Evolutionary conservation across 2,888 invertebrate genomes (phyloP).

Genomic region (Ochropleura leucogaster): DNA sequence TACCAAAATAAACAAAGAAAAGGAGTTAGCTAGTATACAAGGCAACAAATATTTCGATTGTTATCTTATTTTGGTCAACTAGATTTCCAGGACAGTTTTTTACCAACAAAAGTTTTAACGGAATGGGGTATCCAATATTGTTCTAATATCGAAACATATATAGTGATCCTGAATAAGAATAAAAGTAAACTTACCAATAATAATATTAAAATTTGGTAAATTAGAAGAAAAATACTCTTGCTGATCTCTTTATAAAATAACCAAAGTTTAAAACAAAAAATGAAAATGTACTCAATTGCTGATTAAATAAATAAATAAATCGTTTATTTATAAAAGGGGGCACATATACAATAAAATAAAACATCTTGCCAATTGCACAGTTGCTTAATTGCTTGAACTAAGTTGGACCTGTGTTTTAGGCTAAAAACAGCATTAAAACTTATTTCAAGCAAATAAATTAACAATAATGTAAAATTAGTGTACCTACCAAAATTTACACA

Average conservation of each 20-base stretch:
- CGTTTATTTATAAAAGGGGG: background rate
- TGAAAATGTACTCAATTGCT: background rate
- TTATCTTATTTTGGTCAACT: background rate
- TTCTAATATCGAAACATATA: background rate
- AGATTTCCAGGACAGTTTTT: background rate
- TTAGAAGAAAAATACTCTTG: background rate
- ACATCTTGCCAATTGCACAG: no score
- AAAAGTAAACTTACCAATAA: background rate
- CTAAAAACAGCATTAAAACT: no score
- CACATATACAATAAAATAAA: no score
- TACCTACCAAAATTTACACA: no score
- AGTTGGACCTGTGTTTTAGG: no score
- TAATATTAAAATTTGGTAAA: background rate
- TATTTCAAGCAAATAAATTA: no score
- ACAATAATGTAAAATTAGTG: no score
- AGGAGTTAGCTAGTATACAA: background rate
- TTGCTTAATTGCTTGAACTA: no score
- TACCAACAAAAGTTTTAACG: background rate
- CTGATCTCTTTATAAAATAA: background rate
- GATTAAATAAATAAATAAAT: background rate
- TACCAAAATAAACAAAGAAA: background rate
- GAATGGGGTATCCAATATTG: background rate
- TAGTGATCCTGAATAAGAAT: background rate
- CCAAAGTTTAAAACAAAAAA: background rate
- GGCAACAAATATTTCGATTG: background rate